Evolutionary conservation across 2,797 vertebrate genomes (phyloP).

Genomic region (Xiphophorus birchmanni): DNA sequence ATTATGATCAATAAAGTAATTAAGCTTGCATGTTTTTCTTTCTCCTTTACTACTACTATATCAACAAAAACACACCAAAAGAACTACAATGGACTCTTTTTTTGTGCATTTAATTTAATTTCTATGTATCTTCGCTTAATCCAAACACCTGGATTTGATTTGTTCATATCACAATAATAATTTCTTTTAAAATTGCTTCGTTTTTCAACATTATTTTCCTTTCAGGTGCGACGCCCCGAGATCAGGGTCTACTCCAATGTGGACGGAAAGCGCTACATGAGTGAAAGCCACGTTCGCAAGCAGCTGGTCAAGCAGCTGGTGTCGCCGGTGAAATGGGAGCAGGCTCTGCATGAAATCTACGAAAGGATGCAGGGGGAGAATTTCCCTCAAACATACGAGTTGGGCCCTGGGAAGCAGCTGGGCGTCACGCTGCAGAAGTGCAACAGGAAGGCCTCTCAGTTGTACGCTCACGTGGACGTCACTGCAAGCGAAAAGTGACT

Average conservation of each 20-base stretch:
- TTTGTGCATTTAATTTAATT: too few relatives aligned
- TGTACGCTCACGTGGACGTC: constrained; percentile 82
- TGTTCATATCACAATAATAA: too few relatives aligned
- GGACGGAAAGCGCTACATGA: constrained; percentile 85
- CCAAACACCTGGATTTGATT: too few relatives aligned
- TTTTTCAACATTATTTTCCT: background rate
- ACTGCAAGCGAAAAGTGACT: constrained; percentile 35
- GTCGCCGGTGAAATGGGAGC: constrained; percentile 94
- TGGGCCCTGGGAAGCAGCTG: constrained; percentile 91
- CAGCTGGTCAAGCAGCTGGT: constrained; percentile 89
- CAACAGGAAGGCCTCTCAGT: constrained; percentile 89
- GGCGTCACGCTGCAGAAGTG: constrained; percentile 87
- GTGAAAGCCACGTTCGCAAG: constrained; percentile 77
- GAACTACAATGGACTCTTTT: too few relatives aligned
- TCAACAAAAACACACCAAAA: too few relatives aligned
- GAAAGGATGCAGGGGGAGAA: constrained; percentile 81
- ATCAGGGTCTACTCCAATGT: constrained; percentile 91
- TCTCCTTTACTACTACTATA: too few relatives aligned
- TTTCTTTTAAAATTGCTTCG: too few relatives aligned
- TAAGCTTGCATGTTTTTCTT: too few relatives aligned
- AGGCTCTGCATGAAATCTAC: constrained; percentile 90
- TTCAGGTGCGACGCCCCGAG: constrained; percentile 83
- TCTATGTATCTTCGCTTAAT: too few relatives aligned
- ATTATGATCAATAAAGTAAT: too few relatives aligned
- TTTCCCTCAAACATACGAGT: constrained; percentile 90